A percentile compares a stretch with the other conserved stretches of the same genome.
Evolutionary conservation across 2,113 vertebrate genomes (phyloP).

Genomic region (Columba janthina): DNA sequence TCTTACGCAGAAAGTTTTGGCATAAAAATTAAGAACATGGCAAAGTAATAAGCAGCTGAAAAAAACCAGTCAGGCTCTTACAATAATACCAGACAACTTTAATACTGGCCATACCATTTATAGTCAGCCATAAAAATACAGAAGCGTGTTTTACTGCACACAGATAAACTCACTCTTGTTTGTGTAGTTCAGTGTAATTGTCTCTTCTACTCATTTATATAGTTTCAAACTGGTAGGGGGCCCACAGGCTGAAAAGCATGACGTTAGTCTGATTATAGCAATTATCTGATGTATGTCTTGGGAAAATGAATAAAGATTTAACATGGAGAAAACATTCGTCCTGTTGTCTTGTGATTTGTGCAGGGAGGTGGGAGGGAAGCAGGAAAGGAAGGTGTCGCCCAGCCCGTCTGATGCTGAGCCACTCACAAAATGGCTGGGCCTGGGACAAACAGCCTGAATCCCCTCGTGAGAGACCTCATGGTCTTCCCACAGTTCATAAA

Average conservation of each 20-base stretch:
- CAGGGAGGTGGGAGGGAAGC: neutral
- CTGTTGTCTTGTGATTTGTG: neutral
- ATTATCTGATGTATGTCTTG: neutral
- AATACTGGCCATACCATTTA: neutral
- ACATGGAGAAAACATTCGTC: neutral
- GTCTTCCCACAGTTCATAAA: neutral
- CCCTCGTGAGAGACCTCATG: neutral
- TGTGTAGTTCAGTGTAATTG: neutral
- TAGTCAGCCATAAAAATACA: neutral
- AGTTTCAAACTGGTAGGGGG: neutral
- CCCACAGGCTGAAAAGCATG: neutral
- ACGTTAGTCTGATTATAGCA: neutral
- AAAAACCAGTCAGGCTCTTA: neutral
- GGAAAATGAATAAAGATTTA: conserved; percentile 43
- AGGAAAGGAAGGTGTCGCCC: neutral
- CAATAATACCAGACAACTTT: neutral
- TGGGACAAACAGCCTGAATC: neutral
- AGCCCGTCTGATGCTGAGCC: neutral
- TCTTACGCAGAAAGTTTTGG: neutral
- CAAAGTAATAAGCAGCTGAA: neutral
- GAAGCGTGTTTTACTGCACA: neutral
- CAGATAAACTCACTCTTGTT: neutral
- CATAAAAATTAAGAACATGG: neutral
- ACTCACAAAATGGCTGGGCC: neutral
- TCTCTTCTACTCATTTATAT: neutral